These are phyloP conservation scores for Okamejei kenojei DNA, from an alignment of 2,797 vertebrate species.

Conservation along the genomic window DNA sequence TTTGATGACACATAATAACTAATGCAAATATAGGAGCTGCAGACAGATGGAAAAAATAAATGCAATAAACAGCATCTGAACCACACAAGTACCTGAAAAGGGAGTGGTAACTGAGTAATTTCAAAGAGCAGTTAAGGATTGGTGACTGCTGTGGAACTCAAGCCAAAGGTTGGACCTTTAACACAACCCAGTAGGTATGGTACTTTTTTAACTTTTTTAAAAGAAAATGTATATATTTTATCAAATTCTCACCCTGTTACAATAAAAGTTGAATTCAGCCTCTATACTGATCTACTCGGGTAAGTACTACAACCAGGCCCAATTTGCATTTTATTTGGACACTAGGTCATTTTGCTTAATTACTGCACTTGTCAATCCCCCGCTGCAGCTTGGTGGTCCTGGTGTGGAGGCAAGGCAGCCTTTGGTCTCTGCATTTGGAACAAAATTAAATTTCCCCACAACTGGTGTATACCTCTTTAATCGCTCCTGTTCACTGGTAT, in stretches of 20 bases:
- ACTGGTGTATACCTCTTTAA: constrained; percentile 66
- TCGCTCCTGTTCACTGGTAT: constrained; percentile 78
- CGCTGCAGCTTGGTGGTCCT: neutral
- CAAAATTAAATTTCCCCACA: neutral
- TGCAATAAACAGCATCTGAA: neutral
- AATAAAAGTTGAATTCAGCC: neutral
- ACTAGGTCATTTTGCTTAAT: neutral
- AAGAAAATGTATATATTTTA: no score
- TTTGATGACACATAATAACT: no score
- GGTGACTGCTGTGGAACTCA: neutral
- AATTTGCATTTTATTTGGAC: neutral
- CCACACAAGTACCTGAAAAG: neutral
- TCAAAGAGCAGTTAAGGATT: neutral
- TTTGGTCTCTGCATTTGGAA: neutral
- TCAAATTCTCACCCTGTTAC: no score
- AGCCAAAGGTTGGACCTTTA: neutral
- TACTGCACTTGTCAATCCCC: no score
- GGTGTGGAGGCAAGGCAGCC: no score
- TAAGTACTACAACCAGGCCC: neutral
- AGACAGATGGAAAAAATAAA: neutral
- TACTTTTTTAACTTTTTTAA: neutral
- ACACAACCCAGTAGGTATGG: neutral
- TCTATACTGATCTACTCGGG: neutral
- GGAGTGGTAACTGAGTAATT: neutral
- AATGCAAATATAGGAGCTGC: no score